Evolutionary conservation across 2,888 invertebrate species (phyloP), one percentile per base, ranked within the genome.

Genomic region (Nezara viridula): DNA sequence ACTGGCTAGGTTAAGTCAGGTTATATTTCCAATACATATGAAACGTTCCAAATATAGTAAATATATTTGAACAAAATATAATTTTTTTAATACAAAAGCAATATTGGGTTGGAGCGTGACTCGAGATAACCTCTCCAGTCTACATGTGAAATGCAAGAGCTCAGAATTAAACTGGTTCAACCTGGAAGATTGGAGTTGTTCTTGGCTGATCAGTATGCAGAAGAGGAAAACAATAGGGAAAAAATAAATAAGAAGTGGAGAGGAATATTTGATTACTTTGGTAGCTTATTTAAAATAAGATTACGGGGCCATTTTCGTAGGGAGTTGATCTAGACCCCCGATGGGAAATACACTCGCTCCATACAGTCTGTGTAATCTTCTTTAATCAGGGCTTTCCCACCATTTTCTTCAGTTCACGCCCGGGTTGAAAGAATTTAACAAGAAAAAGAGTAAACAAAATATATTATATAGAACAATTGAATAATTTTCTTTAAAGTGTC

Each of bases 221-320:
- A 32, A 32, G 37, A 19, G 32, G 9, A 73, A 37, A 73, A 73
- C 27, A 60, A 14, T 19, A 37, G 27, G 5, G 19, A 4, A 37
- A 73, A 73, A 73, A 73, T 27, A 27, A 73, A 73, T 73, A 73
- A 19, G 16, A 60, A 16, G 27, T 60, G 27, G 3, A 27, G 60
- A 16, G 27, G 66, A 73, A 73, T 73, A 73, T 73, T 73, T 73
- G 66, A 73, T 73, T 73, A 73, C 66, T 37, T 73, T 21, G 24
- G 66, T 19, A 3, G 1, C 32, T 73, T 73, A 37, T 73, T 73
- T 73, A 37, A 73, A 73, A 73, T 73, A 73, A 32, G 66, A 73
- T 73, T 73, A 37, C 32, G 14, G 2, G 27, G n/a, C 24, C n/a
- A 55, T 55, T 55, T 60, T 27, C 27, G 10, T 21, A 19, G 32